Evolutionary conservation across 1,140 invertebrate genomes (phyloP).

Genomic region (Drosophila subobscura): DNA sequence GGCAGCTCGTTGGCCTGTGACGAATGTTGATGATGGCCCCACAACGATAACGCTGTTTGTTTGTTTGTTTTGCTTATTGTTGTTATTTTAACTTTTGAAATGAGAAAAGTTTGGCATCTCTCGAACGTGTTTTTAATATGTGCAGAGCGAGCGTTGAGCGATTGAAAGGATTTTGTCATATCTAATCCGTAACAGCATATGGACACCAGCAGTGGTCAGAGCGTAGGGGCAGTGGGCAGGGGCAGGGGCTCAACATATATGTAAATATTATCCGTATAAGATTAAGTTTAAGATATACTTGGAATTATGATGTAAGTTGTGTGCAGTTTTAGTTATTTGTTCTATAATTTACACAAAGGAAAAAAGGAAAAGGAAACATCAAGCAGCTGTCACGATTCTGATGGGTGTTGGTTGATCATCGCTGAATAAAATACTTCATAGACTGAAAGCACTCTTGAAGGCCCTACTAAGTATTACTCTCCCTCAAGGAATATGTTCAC

Average conservation of each 20-base stretch:
- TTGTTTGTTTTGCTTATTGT: constrained; percentile 61
- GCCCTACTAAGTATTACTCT: no score
- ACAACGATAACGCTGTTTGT: constrained; percentile 74
- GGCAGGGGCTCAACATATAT: not conserved
- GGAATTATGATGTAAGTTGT: no score
- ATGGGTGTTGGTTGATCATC: no score
- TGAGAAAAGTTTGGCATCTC: constrained; percentile 71
- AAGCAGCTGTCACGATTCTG: no score
- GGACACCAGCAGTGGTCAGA: no score
- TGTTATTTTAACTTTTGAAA: constrained; percentile 79
- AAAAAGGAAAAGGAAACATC: no score
- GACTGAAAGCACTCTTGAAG: no score
- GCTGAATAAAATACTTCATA: no score
- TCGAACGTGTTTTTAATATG: constrained; percentile 53
- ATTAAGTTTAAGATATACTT: not conserved
- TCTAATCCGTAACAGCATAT: not conserved
- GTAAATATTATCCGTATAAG: not conserved
- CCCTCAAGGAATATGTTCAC: no score
- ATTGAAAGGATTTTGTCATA: constrained; percentile 19
- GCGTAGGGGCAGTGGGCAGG: no score
- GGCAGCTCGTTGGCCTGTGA: constrained; percentile 54
- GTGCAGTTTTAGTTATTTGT: no score
- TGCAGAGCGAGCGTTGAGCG: not conserved
- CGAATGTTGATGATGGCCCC: constrained; percentile 69
- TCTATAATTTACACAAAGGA: no score